These are phyloP conservation scores for Etheostoma nigrum DNA, from an alignment of 2,797 vertebrate genomes.

Conservation along the genomic window DNA sequence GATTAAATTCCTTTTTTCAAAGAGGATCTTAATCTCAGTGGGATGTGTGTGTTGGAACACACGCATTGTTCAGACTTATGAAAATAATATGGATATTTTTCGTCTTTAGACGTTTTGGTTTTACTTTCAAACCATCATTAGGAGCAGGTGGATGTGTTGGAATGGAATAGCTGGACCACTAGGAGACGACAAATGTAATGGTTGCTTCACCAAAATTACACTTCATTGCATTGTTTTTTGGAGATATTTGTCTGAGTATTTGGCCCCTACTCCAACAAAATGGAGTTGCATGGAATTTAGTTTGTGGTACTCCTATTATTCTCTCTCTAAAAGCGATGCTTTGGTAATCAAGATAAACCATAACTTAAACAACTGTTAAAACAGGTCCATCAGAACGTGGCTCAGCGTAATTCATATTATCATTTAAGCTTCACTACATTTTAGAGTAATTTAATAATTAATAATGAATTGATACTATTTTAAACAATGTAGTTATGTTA, in stretches of 20 bases:
- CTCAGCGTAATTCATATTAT: background rate
- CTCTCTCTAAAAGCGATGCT: background rate
- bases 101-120: background rate
- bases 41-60: slow-evolving; percentile 13
- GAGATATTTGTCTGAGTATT: no score
- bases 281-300: background rate
- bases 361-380: background rate
- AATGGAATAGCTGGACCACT: background rate
- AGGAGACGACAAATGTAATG: background rate
- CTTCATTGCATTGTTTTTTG: no score
- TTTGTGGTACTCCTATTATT: background rate
- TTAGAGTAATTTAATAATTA: slow-evolving; percentile 33
- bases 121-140: background rate
- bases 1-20: slow-evolving; percentile 28
- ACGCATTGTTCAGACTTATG: background rate
- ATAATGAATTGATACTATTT: slow-evolving; percentile 25
- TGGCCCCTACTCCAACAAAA: background rate
- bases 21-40: slow-evolving; percentile 18
- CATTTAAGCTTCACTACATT: background rate
- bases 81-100: slow-evolving; percentile 3
- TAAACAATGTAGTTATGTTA: slow-evolving; percentile 23
- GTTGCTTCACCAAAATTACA: background rate
- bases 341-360: no score
- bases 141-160: background rate
- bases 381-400: background rate